Evolutionary conservation across 2,888 invertebrate genomes (phyloP), one percentile per base, ranked within the genome.

Genomic region (Erannis defoliaria): DNA sequence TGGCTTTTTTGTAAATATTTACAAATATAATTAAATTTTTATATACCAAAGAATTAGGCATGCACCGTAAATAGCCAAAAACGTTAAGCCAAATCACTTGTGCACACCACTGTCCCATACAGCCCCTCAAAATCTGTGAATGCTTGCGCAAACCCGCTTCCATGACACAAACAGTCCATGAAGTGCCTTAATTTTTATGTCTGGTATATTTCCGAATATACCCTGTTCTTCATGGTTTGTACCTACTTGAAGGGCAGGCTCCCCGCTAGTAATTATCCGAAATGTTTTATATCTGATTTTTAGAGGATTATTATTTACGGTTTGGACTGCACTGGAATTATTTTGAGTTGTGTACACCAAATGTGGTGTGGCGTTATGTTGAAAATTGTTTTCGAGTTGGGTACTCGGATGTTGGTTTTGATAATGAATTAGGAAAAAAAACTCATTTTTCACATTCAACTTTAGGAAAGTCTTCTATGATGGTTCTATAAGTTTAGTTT

Each of bases 61-160:
- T n/a, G n/a, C n/a, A n/a, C n/a, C n/a, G n/a, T n/a, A n/a, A n/a
- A 23, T 3, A 31, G n/a, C 23, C 1, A 23, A 37, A 43, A 14
- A 31, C 29, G 12, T n/a, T 45, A 21, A 5, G 5, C 23, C 46
- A 26, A 9, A 48, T 58, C 55, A 65, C 53, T 77, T 77, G 63
- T 63, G 73, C 55, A 5, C 68, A 1, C 79, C 80, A 80, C 82
- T 79, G 86, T 93, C 89, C 89, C 55, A 59, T 71, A 75, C 83
- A 88, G 89, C 92, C 93, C 92, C 85, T 87, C 90, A 82, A 91
- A 93, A 92, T 93, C 92, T 90, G 90, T 93, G 93, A 92, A 93
- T 93, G 93, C 92, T 93, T 93, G 91, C 93, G 81, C 92, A 93
- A 93, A 92, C 92, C 90, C 92, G 93, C 93, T 93, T 93, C 89